Conservation (phyloP, 1,140 invertebrate species). For the Sycophila sp. region DNA sequence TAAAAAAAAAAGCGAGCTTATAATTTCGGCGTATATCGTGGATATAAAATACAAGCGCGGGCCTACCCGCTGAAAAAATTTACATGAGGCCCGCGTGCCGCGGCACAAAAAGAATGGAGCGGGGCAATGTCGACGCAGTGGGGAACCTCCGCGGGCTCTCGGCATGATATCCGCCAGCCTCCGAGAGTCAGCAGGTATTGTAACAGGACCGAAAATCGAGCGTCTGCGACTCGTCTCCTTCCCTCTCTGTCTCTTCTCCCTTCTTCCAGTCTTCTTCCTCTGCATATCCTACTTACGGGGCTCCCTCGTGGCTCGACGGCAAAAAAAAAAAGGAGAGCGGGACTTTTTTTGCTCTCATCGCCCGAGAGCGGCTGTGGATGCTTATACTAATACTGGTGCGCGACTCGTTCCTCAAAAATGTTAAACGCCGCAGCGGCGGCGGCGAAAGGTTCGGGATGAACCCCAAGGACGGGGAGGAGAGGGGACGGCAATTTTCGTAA, state of each 20-base stretch:
- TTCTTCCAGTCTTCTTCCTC: neutral
- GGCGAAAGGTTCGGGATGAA: neutral
- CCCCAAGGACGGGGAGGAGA: constrained; percentile 13
- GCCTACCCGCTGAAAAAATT: neutral
- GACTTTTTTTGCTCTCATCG: neutral
- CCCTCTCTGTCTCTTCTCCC: neutral
- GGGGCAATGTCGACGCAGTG: constrained; percentile 22
- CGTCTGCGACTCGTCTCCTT: constrained; percentile 17
- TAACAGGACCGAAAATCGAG: constrained; percentile 30
- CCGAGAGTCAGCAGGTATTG: constrained; percentile 19
- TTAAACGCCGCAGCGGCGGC: constrained; percentile 4
- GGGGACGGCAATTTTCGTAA: constrained; percentile 31
- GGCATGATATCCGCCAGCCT: constrained; percentile 25
- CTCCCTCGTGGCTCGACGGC: neutral
- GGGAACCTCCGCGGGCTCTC: constrained; percentile 8
- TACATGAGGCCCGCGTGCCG: neutral
- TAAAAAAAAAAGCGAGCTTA: neutral
- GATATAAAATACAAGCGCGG: neutral
- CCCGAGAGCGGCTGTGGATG: neutral
- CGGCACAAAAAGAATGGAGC: neutral
- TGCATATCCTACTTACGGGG: constrained; percentile 10
- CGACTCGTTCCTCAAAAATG: constrained; percentile 32
- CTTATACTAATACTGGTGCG: neutral
- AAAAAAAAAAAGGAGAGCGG: neutral
- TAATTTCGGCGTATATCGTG: neutral